A percentile compares a stretch with the other conserved stretches of the same genome.
These are phyloP conservation scores for Cactoblastis cactorum DNA, from an alignment of 2,888 invertebrate genomes.

Conservation along the genomic window DNA sequence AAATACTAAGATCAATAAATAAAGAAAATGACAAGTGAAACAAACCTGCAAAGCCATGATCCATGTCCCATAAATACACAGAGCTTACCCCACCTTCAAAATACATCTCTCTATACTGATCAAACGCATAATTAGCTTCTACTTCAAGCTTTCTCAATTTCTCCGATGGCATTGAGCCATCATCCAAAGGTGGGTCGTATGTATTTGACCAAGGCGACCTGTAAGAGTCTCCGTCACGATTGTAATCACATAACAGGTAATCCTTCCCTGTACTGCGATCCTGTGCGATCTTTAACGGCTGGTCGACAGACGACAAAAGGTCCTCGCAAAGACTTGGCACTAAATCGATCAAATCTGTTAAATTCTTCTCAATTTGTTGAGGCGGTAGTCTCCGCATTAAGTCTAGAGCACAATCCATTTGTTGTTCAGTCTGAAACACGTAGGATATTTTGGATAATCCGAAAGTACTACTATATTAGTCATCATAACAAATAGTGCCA, in stretches of 20 bases:
- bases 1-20: neutral
- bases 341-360: slow-evolving; percentile 98
- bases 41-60: slow-evolving; percentile 96
- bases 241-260: slow-evolving; percentile 98
- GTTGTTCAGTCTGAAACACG: slow-evolving; percentile 89
- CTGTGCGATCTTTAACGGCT: slow-evolving; percentile 97
- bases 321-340: slow-evolving; percentile 98
- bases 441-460: slow-evolving; percentile 33
- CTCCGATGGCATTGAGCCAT: slow-evolving; percentile 99
- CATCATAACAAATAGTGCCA: slow-evolving; percentile 61
- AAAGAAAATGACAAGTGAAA: slow-evolving; percentile 11
- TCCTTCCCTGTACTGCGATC: slow-evolving; percentile 98
- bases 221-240: slow-evolving; percentile 99
- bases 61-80: slow-evolving; percentile 99
- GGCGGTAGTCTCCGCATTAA: slow-evolving; percentile 99
- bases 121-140: slow-evolving; percentile 99
- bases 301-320: slow-evolving; percentile 97
- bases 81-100: slow-evolving; percentile 99
- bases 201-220: slow-evolving; percentile 99
- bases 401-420: slow-evolving; percentile 99
- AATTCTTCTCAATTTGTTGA: slow-evolving; percentile 99
- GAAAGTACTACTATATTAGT: slow-evolving; percentile 60
- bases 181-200: slow-evolving; percentile 98
- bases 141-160: slow-evolving; percentile 96
- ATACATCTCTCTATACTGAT: slow-evolving; percentile 99